A percentile compares a stretch with the other conserved stretches of the same genome.
Conservation (phyloP, 1,140 invertebrate species). For the Penaeus chinensis region DNA sequence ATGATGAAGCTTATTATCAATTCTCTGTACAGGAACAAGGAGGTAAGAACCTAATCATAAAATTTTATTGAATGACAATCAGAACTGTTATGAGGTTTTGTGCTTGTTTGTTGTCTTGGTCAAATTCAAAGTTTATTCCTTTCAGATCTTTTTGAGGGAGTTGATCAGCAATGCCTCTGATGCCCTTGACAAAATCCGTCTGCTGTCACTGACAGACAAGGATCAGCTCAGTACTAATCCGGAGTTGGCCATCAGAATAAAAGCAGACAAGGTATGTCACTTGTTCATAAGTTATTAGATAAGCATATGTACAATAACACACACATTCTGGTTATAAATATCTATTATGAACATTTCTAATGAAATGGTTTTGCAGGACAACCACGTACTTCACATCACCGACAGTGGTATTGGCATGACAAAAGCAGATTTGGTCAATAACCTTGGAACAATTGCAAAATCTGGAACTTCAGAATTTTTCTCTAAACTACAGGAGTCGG, state of each 20-base stretch:
- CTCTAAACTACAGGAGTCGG: constrained; percentile 83
- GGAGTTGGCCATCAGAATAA: constrained; percentile 93
- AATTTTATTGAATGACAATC: neutral
- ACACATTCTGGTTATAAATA: too few species aligned
- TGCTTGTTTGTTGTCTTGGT: neutral
- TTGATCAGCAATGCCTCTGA: constrained; percentile 97
- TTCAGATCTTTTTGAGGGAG: constrained; percentile 94
- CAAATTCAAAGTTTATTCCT: constrained; percentile 61
- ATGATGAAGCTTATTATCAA: constrained; percentile 99
- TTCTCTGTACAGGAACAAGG: constrained; percentile 97
- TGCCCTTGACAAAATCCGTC: constrained; percentile 93
- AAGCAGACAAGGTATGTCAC: constrained; percentile 83
- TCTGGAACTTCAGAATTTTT: constrained; percentile 99
- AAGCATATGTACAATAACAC: too few species aligned
- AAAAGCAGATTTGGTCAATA: constrained; percentile 91
- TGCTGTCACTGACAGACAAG: constrained; percentile 90
- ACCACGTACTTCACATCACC: constrained; percentile 91
- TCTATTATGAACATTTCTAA: neutral
- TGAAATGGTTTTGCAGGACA: constrained; percentile 73
- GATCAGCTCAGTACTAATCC: constrained; percentile 80
- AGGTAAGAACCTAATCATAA: constrained; percentile 73
- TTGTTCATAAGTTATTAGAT: neutral
- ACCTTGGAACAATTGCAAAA: constrained; percentile 98
- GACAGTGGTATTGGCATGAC: constrained; percentile 99
- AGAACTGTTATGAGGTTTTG: neutral